Evolutionary conservation across 2,888 invertebrate species (phyloP), one percentile per base, ranked within the genome.

Genomic region (Ophion costatus): DNA sequence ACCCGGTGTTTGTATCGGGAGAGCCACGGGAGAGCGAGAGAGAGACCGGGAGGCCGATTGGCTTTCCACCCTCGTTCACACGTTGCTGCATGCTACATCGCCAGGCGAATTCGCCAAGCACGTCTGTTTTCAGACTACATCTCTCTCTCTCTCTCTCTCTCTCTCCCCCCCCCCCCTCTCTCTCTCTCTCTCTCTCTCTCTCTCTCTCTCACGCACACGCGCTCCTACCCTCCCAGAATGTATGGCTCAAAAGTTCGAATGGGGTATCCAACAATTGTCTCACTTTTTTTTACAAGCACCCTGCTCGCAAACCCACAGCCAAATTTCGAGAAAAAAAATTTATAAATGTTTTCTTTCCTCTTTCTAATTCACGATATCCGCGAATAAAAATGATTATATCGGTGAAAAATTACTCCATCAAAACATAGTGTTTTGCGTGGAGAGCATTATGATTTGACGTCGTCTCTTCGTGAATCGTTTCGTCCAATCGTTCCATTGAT

Each of bases 201-300:
- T 7, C 7, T 7, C 7, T 33, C 33, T 33, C 5, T 33, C 5
- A 3, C 33, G 2, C 33, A 10, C 29, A 51, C 61, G 38, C 20
- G 14, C 29, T 73, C 33, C 29, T 17, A 81, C 76, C n/a, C 20
- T 64, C 38, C 14, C 42, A 33, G 20, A 82, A 84, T 84, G 77
- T 81, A 84, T 73, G 74, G 69, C 77, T 5, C 67, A 20, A 67
- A 82, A 61, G 71, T 67, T 64, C 14, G 38, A 67, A 77, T 81
- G 63, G 73, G 73, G 81, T 71, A 59, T 76, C 76, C 83, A 80
- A 76, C 75, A 83, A 83, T 83, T 83, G 76, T 80, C 61, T 73
- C 66, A 45, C 29, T 38, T 59, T 38, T 76, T 70, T 70, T 71
- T 66, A 45, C 45, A 64, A 73, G 59, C 24, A 2, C 2, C 61